A percentile compares a stretch with the other conserved stretches of the same genome.
Conservation (phyloP, 1,140 invertebrate genomes). For the Achroia grisella region DNA sequence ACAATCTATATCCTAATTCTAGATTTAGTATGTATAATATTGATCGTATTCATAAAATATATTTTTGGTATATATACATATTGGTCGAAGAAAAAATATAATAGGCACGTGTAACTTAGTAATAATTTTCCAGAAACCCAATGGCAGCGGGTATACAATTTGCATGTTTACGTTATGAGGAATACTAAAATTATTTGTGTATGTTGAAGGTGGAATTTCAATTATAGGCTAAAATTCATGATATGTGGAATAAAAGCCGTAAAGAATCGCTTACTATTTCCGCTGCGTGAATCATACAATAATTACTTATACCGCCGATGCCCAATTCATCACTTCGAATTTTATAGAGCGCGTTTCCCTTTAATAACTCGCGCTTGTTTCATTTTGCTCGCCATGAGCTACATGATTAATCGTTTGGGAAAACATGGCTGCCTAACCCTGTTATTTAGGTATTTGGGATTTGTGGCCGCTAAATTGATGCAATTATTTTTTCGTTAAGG, state of each 20-base stretch:
- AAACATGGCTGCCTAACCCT: constrained; percentile 16
- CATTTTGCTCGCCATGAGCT: constrained; percentile 17
- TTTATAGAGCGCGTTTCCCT: constrained; percentile 17
- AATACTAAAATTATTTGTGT: too few species aligned
- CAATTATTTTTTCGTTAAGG: constrained; percentile 20
- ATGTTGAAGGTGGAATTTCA: too few species aligned
- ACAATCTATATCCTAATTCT: too few species aligned
- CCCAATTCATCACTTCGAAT: constrained; percentile 25
- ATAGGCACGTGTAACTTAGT: too few species aligned
- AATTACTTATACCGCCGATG: constrained; percentile 17
- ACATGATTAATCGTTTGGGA: constrained; percentile 27
- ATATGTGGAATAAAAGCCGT: neutral
- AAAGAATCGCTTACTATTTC: constrained; percentile 12
- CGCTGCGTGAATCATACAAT: constrained; percentile 20
- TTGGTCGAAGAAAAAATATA: too few species aligned
- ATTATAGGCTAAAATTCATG: too few species aligned
- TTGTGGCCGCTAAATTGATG: constrained; percentile 21
- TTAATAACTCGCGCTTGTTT: constrained; percentile 20
- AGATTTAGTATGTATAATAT: too few species aligned
- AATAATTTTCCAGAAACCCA: too few species aligned
- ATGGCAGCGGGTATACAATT: too few species aligned
- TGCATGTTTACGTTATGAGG: too few species aligned
- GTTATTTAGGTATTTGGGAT: constrained; percentile 23
- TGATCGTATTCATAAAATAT: too few species aligned
- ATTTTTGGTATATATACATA: too few species aligned